A percentile compares a stretch with the other conserved stretches of the same genome.
phyloP scores from a whole-genome alignment of 2,888 invertebrate genomes.

The Carpatolechia fugitivella region DNA sequence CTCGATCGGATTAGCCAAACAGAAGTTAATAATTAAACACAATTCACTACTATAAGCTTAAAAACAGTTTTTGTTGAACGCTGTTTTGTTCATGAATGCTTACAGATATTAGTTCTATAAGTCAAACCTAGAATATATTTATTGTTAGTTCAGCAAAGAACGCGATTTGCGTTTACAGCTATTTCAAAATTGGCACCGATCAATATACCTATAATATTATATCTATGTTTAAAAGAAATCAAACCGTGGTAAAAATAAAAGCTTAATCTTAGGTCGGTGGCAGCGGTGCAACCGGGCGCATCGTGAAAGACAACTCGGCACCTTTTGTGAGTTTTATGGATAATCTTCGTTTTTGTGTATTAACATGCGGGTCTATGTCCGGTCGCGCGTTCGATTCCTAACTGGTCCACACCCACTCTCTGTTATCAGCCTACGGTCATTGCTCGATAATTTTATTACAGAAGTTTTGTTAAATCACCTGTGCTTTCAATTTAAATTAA shows the following conservation, averaged over 20 bases:
- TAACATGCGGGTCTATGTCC: conserved; percentile 65
- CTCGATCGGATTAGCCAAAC: not conserved
- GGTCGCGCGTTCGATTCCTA: conserved; percentile 52
- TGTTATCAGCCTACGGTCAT: conserved; percentile 66
- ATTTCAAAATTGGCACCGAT: too few relatives aligned
- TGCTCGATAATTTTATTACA: conserved; percentile 77
- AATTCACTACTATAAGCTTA: too few relatives aligned
- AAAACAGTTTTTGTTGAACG: too few relatives aligned
- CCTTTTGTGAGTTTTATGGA: conserved; percentile 74
- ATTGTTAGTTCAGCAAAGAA: too few relatives aligned
- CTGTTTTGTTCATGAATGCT: too few relatives aligned
- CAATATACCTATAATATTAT: too few relatives aligned
- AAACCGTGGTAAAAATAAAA: not conserved
- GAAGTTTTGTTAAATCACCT: conserved; percentile 76
- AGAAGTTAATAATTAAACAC: not conserved
- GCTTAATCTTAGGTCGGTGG: conserved; percentile 26
- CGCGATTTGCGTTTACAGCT: too few relatives aligned
- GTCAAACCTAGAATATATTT: too few relatives aligned
- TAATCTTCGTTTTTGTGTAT: conserved; percentile 65
- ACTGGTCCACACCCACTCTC: conserved; percentile 45
- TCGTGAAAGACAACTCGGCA: conserved; percentile 70
- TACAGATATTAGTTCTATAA: too few relatives aligned
- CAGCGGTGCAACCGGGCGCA: conserved; percentile 38
- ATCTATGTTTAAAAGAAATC: too few relatives aligned
- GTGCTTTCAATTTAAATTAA: conserved; percentile 74